phyloP scores from a whole-genome alignment of 2,113 vertebrate genomes.

The Chaetodon trifascialis region DNA sequence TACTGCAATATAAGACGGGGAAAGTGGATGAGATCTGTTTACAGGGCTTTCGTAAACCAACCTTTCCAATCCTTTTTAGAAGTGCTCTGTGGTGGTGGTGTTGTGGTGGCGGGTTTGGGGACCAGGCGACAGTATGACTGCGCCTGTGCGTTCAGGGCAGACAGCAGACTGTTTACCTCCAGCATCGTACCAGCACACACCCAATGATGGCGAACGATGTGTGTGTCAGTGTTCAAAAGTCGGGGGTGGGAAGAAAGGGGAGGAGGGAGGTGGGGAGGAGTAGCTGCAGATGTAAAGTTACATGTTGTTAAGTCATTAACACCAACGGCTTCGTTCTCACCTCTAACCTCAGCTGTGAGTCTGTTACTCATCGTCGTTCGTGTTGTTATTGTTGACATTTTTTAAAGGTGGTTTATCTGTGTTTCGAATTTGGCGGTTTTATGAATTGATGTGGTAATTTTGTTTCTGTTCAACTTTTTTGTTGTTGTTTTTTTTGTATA shows the following conservation, averaged over 20 bases:
- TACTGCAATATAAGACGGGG: slow-evolving; percentile 43
- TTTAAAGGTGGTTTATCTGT: slow-evolving; percentile 66
- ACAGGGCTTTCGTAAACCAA: slow-evolving; percentile 30
- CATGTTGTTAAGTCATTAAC: slow-evolving; percentile 46
- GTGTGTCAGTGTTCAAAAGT: slow-evolving; percentile 79
- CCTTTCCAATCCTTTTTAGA: slow-evolving; percentile 13
- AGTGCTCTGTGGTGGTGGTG: background rate
- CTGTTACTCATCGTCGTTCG: slow-evolving; percentile 51
- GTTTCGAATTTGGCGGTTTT: slow-evolving; percentile 75
- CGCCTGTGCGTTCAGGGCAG: slow-evolving; percentile 52
- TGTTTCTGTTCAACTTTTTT: slow-evolving; percentile 41
- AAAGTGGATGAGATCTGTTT: slow-evolving; percentile 11
- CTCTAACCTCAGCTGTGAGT: slow-evolving; percentile 61
- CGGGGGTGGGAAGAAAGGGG: background rate
- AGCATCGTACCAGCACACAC: slow-evolving; percentile 78
- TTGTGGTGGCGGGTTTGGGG: slow-evolving; percentile 14
- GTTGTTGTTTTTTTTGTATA: slow-evolving; percentile 76
- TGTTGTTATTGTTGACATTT: slow-evolving; percentile 53
- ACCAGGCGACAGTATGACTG: slow-evolving; percentile 24
- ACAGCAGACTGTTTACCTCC: slow-evolving; percentile 79
- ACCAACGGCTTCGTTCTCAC: slow-evolving; percentile 49
- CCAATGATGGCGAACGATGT: slow-evolving; percentile 33
- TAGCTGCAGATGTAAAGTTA: slow-evolving; percentile 46
- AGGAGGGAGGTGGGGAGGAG: slow-evolving; percentile 11
- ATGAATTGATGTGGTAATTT: slow-evolving; percentile 60